Conservation (phyloP, 2,888 invertebrate genomes). For the Branchellion lobata region DNA sequence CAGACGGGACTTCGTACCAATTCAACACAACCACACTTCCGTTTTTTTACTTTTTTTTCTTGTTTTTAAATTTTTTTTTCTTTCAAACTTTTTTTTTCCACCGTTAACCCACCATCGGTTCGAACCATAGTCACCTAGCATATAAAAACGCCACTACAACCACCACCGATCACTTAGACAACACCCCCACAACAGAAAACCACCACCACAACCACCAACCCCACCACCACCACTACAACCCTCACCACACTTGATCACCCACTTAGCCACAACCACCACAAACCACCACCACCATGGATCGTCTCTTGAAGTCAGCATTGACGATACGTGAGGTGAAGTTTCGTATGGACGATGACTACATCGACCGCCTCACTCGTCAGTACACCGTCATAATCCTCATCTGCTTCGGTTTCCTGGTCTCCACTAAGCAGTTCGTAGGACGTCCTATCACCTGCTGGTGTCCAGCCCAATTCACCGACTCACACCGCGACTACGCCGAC, state of each 20-base stretch:
- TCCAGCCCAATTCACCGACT: slow-evolving; percentile 53
- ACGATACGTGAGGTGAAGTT: slow-evolving; percentile 52
- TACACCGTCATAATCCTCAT: slow-evolving; percentile 53
- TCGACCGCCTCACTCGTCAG: slow-evolving; percentile 52
- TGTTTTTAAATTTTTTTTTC: too few relatives aligned
- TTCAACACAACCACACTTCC: too few relatives aligned
- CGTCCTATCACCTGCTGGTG: slow-evolving; percentile 53
- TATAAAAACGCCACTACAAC: too few relatives aligned
- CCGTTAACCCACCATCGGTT: too few relatives aligned
- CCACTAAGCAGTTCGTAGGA: slow-evolving; percentile 53
- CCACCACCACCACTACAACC: background rate
- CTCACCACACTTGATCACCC: too few relatives aligned
- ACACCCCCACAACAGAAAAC: too few relatives aligned
- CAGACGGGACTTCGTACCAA: too few relatives aligned
- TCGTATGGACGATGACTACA: slow-evolving; percentile 53
- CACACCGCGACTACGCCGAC: slow-evolving; percentile 53
- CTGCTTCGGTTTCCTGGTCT: slow-evolving; percentile 53
- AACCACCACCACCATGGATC: slow-evolving; percentile 49
- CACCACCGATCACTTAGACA: too few relatives aligned
- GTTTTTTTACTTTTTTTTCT: too few relatives aligned
- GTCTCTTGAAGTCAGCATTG: slow-evolving; percentile 53
- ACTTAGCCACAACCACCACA: too few relatives aligned
- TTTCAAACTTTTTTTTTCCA: too few relatives aligned
- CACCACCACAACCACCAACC: background rate
- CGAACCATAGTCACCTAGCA: too few relatives aligned